These are phyloP conservation scores for Callorhinus ursinus DNA, from an alignment of 2,113 vertebrate species.

Conservation along the genomic window DNA sequence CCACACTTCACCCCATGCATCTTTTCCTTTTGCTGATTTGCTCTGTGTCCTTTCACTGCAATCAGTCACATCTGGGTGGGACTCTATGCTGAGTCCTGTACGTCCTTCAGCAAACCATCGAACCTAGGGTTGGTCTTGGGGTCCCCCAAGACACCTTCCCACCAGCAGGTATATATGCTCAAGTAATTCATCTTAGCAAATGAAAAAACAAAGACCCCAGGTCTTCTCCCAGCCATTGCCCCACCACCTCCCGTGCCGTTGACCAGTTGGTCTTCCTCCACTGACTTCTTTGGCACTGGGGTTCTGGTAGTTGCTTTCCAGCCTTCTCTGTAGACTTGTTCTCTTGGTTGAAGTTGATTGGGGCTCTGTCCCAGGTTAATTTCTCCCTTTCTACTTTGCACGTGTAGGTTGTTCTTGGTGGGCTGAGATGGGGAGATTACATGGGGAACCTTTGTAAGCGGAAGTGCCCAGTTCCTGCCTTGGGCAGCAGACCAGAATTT, in stretches of 20 bases:
- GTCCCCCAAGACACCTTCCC: neutral
- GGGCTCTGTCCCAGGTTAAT: neutral
- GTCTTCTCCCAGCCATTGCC: neutral
- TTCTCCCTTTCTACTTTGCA: neutral
- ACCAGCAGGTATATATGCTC: neutral
- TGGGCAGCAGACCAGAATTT: neutral
- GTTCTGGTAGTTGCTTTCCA: neutral
- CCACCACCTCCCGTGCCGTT: neutral
- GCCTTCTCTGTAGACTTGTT: neutral
- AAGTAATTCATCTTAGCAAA: neutral
- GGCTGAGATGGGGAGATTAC: neutral
- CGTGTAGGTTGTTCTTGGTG: neutral
- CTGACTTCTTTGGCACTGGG: neutral
- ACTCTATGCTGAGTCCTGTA: neutral
- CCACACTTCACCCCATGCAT: neutral
- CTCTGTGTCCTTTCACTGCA: neutral
- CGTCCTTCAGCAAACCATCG: neutral
- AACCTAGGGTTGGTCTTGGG: neutral
- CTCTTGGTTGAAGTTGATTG: neutral
- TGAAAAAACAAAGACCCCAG: neutral
- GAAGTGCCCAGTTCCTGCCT: neutral
- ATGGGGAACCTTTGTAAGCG: neutral
- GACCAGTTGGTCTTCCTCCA: neutral
- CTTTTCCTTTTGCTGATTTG: neutral
- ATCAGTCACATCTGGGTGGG: neutral